Percentiles rank a stretch among this genome's conserved stretches.
Conservation (phyloP, 2,888 invertebrate genomes). For the Biston betularia region DNA sequence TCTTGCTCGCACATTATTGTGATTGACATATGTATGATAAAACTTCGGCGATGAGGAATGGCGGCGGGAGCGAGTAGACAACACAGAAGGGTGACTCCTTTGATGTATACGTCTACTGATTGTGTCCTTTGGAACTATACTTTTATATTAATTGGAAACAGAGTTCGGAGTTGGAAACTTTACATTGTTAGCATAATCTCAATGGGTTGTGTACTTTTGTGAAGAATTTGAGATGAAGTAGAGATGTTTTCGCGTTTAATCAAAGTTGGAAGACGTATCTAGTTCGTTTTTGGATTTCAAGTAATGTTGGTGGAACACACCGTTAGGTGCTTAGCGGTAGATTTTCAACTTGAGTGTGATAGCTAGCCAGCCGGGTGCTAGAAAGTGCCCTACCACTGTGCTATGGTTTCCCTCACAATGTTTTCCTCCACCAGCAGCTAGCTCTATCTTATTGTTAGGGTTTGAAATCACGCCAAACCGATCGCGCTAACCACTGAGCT, state of each 20-base stretch:
- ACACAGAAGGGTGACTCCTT: slow-evolving; percentile 9
- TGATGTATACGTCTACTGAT: slow-evolving; percentile 15
- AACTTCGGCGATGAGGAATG: slow-evolving; percentile 45
- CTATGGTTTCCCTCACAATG: no score
- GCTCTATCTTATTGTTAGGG: no score
- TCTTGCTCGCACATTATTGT: slow-evolving; percentile 51
- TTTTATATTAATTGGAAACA: slow-evolving; percentile 28
- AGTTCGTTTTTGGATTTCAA: no score
- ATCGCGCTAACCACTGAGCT: no score
- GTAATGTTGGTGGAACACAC: no score
- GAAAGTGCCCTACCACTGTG: no score
- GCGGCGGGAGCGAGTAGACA: slow-evolving; percentile 6
- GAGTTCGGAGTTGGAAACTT: slow-evolving; percentile 23
- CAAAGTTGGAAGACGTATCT: neutral
- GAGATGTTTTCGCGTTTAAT: neutral
- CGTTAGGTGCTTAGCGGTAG: no score
- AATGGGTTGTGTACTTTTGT: slow-evolving; percentile 27
- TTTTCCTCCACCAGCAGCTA: no score
- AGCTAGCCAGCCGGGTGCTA: no score
- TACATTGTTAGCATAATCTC: slow-evolving; percentile 22
- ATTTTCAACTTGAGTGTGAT: no score
- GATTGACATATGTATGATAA: slow-evolving; percentile 58
- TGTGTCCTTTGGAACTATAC: slow-evolving; percentile 23
- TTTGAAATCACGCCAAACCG: no score
- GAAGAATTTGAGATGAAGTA: slow-evolving; percentile 3